Base-by-base conservation (phyloP, 1,140 invertebrate genomes). In the Chlorops oryzae region DNA sequence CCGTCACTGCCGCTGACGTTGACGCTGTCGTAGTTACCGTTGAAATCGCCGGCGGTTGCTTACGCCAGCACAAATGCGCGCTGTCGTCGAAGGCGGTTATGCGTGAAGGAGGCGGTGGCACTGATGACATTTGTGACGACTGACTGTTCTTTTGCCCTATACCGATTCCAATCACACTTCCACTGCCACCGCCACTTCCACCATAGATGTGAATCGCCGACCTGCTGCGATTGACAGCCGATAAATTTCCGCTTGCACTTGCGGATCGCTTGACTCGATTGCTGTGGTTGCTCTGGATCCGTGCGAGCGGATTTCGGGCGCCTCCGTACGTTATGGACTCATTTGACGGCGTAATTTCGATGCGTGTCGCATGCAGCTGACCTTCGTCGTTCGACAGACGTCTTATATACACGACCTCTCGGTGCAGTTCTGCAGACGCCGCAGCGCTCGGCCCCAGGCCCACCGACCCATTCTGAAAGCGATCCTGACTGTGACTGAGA, bases 271-370 rank as follows among this genome's bases (percentile, higher is more conserved):
- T n/a, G n/a, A n/a, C n/a, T n/a, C n/a, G n/a, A n/a, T 62, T 2
- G 63, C 61, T 12, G 63, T n/a, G n/a, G n/a, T n/a, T n/a, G n/a
- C n/a, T n/a, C n/a, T n/a, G n/a, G n/a, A n/a, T 61, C 17, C 67
- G 59, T 2, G 61, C 59, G 56, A 67, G 32, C 0, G 67, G 66
- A 53, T 70, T 70, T 1, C 67, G 62, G 22, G 24, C 43, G 23
- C 56, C 58, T 12, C 58, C 63, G 37, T 70, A 70, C 32, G 59
- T 68, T 23, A 70, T 67, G 7, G 63, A 64, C 40, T 70, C 67
- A 20, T 63, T 65, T n/a, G 67, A 64, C 25, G 67, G 67, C 24
- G 64, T 66, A 4, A 70, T 70, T 49, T 70, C 67, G 5, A 70
- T 70, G 21, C 64, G 58, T 13, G 67, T 70, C 34, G 67, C 58